Percentiles rank a stretch among this genome's conserved stretches.
phyloP scores from a whole-genome alignment of 1,140 invertebrate species.

The Drosophila rhopaloa region DNA sequence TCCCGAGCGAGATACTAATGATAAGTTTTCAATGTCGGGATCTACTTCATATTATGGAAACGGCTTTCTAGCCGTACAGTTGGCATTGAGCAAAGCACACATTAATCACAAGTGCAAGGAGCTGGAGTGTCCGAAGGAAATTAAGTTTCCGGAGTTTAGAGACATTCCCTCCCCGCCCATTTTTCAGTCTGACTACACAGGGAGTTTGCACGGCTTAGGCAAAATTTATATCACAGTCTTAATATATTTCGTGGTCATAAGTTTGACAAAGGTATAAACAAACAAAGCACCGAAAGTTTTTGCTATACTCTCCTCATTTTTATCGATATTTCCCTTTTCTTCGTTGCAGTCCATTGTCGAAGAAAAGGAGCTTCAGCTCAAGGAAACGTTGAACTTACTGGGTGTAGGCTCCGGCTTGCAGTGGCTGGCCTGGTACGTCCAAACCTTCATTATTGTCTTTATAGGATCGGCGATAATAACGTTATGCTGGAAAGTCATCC shows the following conservation, averaged over 20 bases:
- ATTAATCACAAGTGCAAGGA: not conserved
- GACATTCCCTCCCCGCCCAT: not conserved
- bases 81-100: not conserved
- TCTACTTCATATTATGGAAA: not conserved
- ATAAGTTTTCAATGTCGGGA: not conserved
- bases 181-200: not conserved
- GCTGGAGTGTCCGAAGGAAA: no score
- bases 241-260: not conserved
- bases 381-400: slow-evolving; percentile 94
- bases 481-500: slow-evolving; percentile 82
- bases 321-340: not conserved
- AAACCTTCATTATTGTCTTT: slow-evolving; percentile 89
- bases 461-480: slow-evolving; percentile 87
- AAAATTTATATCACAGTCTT: not conserved
- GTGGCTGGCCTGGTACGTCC: slow-evolving; percentile 92
- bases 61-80: not conserved
- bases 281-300: not conserved
- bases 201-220: not conserved
- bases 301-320: no score
- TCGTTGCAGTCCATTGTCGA: slow-evolving; percentile 84
- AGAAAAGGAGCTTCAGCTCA: slow-evolving; percentile 87
- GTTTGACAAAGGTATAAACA: not conserved
- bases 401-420: slow-evolving; percentile 91
- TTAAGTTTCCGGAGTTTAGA: not conserved
- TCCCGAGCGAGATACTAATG: not conserved